Evolutionary conservation across 2,888 invertebrate species (phyloP), one percentile per base, ranked within the genome.

Genomic region (Apotomis capreana): DNA sequence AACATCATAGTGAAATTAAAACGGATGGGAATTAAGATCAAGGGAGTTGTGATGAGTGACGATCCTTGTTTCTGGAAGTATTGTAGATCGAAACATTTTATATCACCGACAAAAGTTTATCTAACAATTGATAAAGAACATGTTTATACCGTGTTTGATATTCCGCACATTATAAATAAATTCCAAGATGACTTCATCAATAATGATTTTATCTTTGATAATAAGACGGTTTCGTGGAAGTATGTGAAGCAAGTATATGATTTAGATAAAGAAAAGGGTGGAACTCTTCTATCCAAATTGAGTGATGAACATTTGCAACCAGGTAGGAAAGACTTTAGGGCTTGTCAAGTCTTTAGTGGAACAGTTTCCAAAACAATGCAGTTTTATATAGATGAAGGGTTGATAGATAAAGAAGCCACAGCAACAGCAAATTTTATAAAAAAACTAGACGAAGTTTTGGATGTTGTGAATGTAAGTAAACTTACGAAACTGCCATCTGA

Each of bases 111-210:
- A 13, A 59, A 60, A 9, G 52, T 51, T 15, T 60, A 26, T 52
- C 15, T 68, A 5, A 15, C 9, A 8, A 59, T 60, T n/a, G 59
- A 52, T 13, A 46, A 44, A 0, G 54, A 61, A 0, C 60, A 44
- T 2, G 8, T 68, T 52, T n/a, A 46, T 44, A 13, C 52, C 8
- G 10, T 61, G 0, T 68, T 54, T 36, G 68, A 68, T 13, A n/a
- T 68, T 12, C 68, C 61, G 1, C 68, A 61, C n/a, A 26, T 68
- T 55, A 6, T 68, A 10, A 68, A 68, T 44, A 61, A 8, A 52
- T 61, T 68, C n/a, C 60, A 54, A 44, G 44, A 61, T 12, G 46
- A 68, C 26, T 61, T 68, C 5, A 44, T 68, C 1, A 13, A 54
- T n/a, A 61, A 61, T 10, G 54, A 68, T n/a, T 68, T 61, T 10